Base-by-base conservation (phyloP, 2,888 invertebrate genomes). In the Campoplex capitator region DNA sequence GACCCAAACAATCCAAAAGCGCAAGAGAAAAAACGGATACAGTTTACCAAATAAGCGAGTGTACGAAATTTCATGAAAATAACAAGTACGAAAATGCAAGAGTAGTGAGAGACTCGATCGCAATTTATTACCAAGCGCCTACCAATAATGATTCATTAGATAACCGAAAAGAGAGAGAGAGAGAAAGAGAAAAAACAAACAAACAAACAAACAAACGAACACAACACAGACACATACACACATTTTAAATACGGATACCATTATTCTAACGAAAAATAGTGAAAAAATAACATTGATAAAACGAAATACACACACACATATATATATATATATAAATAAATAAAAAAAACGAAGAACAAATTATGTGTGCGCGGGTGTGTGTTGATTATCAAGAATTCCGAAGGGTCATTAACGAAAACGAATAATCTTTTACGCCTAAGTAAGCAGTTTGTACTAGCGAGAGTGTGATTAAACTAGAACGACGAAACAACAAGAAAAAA, bases 61-160 rank as follows among this genome's bases (percentile, higher is more conserved):
- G 51, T 51, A 35, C 42, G 51, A 81, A 58, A 45, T n/a, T 54
- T 11, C 13, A 42, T 35, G 35, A 75, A 78, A n/a, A 68, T 42
- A 71, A 51, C 38, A 38, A 38, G 18, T 71, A 65, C 28, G 45
- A 32, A 51, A 58, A 48, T 23, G 32, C 45, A 3, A 28, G 56
- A 51, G 32, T 18, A 6, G 38, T 51, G 84, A 70, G 84, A 87
- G 87, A 82, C 81, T 87, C 87, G 87, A 87, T 87, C 84, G 87
- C 81, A 87, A 70, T 70, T 84, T 78, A 87, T 87, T 87, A 87
- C 87, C 87, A 87, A 87, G 84, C 87, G 87, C 87, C 87, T 87
- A 87, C 87, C 87, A 87, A 86, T 81, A 84, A 86, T 81, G 73
- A 84, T 84, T 87, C 87, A 78, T 84, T 87, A 84, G 81, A 78